These are phyloP conservation scores for Cosmia trapezina DNA, from an alignment of 2,888 invertebrate genomes.

Conservation along the genomic window DNA sequence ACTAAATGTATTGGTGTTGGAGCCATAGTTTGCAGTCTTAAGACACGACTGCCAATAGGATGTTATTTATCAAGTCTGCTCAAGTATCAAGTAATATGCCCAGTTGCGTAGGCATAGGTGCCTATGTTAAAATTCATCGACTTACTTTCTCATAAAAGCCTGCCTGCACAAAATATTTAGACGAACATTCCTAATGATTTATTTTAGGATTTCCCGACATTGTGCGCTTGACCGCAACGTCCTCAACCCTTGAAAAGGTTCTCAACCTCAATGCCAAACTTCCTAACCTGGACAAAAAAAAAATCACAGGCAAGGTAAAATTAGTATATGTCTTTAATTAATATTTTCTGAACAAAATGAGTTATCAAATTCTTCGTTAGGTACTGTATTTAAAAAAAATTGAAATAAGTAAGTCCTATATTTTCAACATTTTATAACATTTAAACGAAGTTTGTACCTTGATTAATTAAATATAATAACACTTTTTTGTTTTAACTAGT, in stretches of 20 bases:
- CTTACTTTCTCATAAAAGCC: background rate
- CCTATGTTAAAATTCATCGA: background rate
- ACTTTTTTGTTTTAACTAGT: no score
- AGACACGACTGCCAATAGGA: no score
- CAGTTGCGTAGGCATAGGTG: background rate
- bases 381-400: background rate
- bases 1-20: constrained; percentile 15
- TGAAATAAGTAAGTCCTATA: background rate
- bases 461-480: background rate
- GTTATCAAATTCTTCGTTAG: background rate
- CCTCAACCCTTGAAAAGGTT: constrained; percentile 13
- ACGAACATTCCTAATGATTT: background rate
- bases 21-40: constrained; percentile 2
- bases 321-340: background rate
- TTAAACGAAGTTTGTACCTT: background rate
- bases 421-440: constrained; percentile 4
- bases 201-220: constrained; percentile 2
- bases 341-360: background rate
- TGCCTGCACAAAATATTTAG: background rate
- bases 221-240: constrained; percentile 1
- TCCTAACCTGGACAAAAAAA: background rate
- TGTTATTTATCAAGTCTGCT: background rate
- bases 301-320: background rate
- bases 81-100: background rate
- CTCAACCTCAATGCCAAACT: background rate